These are phyloP conservation scores for Leptogaster cylindrica DNA, from an alignment of 2,888 invertebrate genomes.

Conservation along the genomic window DNA sequence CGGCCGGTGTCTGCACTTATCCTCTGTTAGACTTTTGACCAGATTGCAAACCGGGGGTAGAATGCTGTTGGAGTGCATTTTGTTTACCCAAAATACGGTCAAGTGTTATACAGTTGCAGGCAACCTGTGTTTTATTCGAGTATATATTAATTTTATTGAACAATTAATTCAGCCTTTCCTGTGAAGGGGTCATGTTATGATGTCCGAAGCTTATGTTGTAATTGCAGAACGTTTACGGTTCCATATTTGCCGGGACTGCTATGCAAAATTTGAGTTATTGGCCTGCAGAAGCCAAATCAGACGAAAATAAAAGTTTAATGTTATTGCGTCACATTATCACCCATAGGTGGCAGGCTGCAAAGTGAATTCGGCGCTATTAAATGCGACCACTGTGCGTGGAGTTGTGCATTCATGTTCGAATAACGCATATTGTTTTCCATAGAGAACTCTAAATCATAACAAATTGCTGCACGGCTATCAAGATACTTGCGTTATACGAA, in stretches of 20 bases:
- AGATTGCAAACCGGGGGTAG: conserved; percentile 3
- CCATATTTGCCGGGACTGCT: conserved; percentile 14
- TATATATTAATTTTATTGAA: conserved; percentile 56
- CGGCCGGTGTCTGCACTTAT: conserved; percentile 24
- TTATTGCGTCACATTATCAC: conserved; percentile 18
- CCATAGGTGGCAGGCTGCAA: too few relatives aligned
- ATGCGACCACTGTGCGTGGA: background rate
- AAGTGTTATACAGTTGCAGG: conserved; percentile 49
- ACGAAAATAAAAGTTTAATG: conserved; percentile 31
- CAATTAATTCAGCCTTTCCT: conserved; percentile 40
- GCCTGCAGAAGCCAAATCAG: conserved; percentile 13
- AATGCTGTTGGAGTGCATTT: conserved; percentile 31
- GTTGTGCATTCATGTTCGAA: background rate
- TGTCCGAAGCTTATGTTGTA: conserved; percentile 31
- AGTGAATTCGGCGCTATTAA: background rate
- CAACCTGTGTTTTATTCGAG: conserved; percentile 47
- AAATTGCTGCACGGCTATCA: conserved; percentile 33
- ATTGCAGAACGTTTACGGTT: conserved; percentile 27
- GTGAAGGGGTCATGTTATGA: conserved; percentile 37
- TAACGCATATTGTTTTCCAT: conserved; percentile 4
- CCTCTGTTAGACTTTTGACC: conserved; percentile 13
- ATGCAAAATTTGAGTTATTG: conserved; percentile 18
- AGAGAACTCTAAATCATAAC: conserved; percentile 32
- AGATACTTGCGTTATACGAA: background rate
- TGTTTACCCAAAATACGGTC: conserved; percentile 39